Evolutionary conservation across 2,797 vertebrate genomes (phyloP).

Genomic region (Arctocebus calabarensis): DNA sequence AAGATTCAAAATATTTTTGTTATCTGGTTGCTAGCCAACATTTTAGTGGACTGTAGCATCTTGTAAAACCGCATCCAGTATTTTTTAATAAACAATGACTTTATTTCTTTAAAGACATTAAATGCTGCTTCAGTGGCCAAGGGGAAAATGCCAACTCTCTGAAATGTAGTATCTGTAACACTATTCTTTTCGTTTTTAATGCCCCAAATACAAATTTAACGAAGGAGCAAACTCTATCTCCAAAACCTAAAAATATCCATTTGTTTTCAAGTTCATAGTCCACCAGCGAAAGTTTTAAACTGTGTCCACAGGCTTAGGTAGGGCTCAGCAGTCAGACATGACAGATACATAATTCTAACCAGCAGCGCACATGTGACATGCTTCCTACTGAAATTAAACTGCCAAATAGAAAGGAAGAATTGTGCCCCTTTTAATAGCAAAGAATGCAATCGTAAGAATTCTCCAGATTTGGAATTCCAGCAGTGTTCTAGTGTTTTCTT

Average conservation of each 20-base stretch:
- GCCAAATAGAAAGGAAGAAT: conserved; percentile 71
- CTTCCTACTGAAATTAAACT: conserved; percentile 76
- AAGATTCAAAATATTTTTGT: conserved; percentile 61
- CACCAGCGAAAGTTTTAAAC: conserved; percentile 16
- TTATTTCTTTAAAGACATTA: conserved; percentile 55
- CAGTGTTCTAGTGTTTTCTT: conserved; percentile 72
- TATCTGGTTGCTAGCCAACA: conserved; percentile 40
- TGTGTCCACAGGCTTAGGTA: conserved; percentile 52
- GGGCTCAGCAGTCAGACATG: conserved; percentile 41
- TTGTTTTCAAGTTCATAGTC: conserved; percentile 17
- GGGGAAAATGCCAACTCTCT: conserved; percentile 22
- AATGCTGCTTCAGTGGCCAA: conserved; percentile 31
- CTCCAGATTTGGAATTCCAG: conserved; percentile 74
- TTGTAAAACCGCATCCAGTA: background rate
- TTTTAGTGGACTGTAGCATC: conserved; percentile 10
- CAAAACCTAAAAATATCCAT: conserved; percentile 17
- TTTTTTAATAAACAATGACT: background rate
- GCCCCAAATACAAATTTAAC: conserved; percentile 5
- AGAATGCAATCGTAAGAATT: conserved; percentile 70
- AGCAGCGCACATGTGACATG: conserved; percentile 44
- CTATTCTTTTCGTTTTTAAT: conserved; percentile 35
- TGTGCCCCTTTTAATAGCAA: conserved; percentile 72
- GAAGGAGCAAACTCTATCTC: background rate
- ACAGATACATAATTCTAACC: conserved; percentile 17
- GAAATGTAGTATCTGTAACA: background rate